A percentile compares a stretch with the other conserved stretches of the same genome.
phyloP scores from a whole-genome alignment of 64 coral and sea anemone genomes.

The Porites lutea region DNA sequence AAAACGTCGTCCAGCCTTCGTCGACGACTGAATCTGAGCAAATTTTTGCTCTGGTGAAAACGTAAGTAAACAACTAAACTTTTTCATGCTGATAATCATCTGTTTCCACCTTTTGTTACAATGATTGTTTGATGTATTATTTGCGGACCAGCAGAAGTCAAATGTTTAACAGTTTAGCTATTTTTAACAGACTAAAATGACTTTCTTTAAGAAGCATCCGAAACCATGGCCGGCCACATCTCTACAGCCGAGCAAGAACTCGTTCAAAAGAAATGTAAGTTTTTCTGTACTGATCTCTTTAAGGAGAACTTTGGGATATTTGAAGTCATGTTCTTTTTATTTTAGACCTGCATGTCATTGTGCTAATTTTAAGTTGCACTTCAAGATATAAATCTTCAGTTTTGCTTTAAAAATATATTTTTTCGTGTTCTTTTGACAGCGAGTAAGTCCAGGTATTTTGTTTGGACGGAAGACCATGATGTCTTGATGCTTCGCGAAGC shows the following conservation, averaged over 20 bases:
- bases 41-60: neutral
- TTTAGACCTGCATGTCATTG: constrained; percentile 52
- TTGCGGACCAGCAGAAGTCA: constrained; percentile 34
- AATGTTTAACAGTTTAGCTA: constrained; percentile 43
- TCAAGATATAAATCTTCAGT: neutral
- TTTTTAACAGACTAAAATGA: constrained; percentile 15
- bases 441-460: constrained; percentile 34
- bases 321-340: constrained; percentile 33
- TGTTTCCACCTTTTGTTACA: constrained; percentile 31
- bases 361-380: constrained; percentile 26
- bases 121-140: constrained; percentile 45
- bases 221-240: neutral
- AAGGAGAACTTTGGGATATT: constrained; percentile 14
- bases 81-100: constrained; percentile 16
- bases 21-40: too few relatives aligned
- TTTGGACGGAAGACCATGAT: constrained; percentile 35
- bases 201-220: constrained; percentile 33
- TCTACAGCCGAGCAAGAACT: constrained; percentile 19
- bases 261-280: constrained; percentile 42
- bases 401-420: neutral
- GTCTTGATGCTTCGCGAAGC: constrained; percentile 42
- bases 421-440: neutral
- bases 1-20: too few relatives aligned
- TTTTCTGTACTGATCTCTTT: constrained; percentile 16
- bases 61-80: constrained; percentile 31